A percentile compares a stretch with the other conserved stretches of the same genome.
Evolutionary conservation across 2,797 vertebrate genomes (phyloP).

Genomic region (Gymnothorax javanicus): DNA sequence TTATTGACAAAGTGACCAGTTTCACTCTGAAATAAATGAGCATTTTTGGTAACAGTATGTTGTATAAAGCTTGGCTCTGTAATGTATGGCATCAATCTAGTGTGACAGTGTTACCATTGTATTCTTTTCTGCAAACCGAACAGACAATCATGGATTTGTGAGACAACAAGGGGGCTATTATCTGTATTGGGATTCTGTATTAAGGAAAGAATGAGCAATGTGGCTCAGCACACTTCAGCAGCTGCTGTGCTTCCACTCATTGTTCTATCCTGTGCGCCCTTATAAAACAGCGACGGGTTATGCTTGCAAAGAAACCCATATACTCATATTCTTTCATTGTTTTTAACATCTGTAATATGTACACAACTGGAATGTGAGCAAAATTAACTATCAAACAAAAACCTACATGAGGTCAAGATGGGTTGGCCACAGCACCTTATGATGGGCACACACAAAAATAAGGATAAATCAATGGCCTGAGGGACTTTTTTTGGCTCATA

Average conservation of each 20-base stretch:
- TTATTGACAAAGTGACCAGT: slow-evolving; percentile 19
- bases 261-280: background rate
- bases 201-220: background rate
- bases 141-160: slow-evolving; percentile 20
- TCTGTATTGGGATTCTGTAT: background rate
- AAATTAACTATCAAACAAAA: background rate
- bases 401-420: background rate
- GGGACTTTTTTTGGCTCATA: no score
- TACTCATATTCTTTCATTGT: background rate
- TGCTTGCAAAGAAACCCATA: background rate
- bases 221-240: background rate
- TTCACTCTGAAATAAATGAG: background rate
- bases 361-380: background rate
- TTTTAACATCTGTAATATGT: background rate
- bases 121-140: slow-evolving; percentile 7
- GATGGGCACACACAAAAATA: no score
- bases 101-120: slow-evolving; percentile 7
- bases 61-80: background rate
- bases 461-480: no score
- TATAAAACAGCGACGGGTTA: background rate
- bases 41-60: background rate
- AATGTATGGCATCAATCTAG: slow-evolving; percentile 4
- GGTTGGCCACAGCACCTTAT: no score
- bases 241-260: slow-evolving; percentile 8
- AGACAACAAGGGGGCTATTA: slow-evolving; percentile 16